Evolutionary conservation across 2,113 vertebrate species (phyloP), one percentile per base, ranked within the genome.

Genomic region (Phalacrocorax aristotelis): DNA sequence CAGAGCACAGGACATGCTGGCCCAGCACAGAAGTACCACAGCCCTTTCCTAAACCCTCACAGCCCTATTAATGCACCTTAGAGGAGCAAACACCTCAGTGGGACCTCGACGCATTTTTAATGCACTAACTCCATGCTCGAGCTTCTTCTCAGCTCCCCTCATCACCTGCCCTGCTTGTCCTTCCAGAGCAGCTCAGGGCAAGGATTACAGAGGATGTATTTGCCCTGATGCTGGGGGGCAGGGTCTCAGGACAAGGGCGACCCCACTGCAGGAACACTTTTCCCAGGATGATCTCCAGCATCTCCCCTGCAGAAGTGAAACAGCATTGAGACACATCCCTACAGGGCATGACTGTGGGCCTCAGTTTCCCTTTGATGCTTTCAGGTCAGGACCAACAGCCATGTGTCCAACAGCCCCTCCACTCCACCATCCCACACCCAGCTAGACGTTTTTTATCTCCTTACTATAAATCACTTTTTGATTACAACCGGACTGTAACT

Each of bases 11-110:
- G 36, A n/a, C 2, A 0, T 15, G n/a, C 46, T 13, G 8, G 29
- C 29, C n/a, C 0, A 0, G 32, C 0, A 0, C 44, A 25, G 69
- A 58, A 70, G 38, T 27, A 32, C 57, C 13, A 0, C 6, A 6
- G 9, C 83, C 52, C 32, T 62, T 44, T 55, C 42, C 69, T 62
- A 51, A 46, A 34, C 15, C 18, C n/a, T 62, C 76, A 83, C 36
- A 71, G 51, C 34, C 27, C 21, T 77, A n/a, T 58, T 65, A 84
- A 83, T 1, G 1, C 2, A 4, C 44, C n/a, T 54, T 0, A 64
- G 74, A 86, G 32, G 25, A 91, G 8, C n/a, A 95, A 91, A 91
- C 1, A 3, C 13, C 26, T 71, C 64, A 13, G 2, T 10, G 21
- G 72, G 49, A 72, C 32, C 40, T 88, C 7, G 1, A 10, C 34